Evolutionary conservation across 2,113 vertebrate species (phyloP).

Genomic region (Pogonocichla stellata): DNA sequence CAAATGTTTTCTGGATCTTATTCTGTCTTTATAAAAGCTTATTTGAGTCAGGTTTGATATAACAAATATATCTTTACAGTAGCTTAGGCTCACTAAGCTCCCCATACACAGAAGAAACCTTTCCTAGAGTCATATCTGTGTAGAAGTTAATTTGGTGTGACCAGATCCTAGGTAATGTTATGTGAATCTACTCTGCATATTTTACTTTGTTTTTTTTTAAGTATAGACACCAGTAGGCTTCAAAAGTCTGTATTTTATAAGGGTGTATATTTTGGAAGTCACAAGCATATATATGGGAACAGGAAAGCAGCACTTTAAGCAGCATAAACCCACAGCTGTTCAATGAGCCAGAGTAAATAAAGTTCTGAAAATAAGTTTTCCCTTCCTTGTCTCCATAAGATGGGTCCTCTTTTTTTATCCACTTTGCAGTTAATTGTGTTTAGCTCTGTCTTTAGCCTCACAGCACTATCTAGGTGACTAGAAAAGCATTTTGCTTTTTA

Average conservation of each 20-base stretch:
- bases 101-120: neutral
- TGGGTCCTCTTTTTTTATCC: neutral
- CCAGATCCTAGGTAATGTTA: neutral
- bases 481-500: neutral
- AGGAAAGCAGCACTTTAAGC: neutral
- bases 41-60: neutral
- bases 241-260: neutral
- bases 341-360: neutral
- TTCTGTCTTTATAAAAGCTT: neutral
- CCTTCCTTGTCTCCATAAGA: neutral
- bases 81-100: neutral
- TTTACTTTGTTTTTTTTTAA: neutral
- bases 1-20: neutral
- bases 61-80: neutral
- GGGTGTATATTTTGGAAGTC: neutral
- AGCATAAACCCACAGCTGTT: neutral
- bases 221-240: neutral
- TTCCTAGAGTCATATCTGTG: neutral
- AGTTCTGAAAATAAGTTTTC: neutral
- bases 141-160: neutral
- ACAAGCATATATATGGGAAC: neutral
- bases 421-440: neutral
- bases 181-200: neutral
- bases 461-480: neutral
- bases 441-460: neutral